A percentile compares a stretch with the other conserved stretches of the same genome.
Evolutionary conservation across 2,888 invertebrate species (phyloP).

Genomic region (Listrodromus nycthemerus): DNA sequence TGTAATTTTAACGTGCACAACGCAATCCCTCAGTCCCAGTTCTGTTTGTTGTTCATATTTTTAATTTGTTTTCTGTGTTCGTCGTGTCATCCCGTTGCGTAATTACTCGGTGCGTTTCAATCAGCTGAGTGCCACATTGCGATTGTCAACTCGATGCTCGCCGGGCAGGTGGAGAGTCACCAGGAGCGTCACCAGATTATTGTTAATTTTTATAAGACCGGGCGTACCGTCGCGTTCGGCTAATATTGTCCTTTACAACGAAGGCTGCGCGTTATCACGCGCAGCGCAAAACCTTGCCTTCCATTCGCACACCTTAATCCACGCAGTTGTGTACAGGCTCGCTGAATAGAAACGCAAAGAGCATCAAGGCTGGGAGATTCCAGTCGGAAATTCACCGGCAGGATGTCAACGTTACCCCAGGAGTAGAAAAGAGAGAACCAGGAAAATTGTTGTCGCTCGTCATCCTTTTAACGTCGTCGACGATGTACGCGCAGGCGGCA

Average conservation of each 20-base stretch:
- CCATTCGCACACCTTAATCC: background rate
- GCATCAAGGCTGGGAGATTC: constrained; percentile 15
- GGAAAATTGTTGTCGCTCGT: constrained; percentile 62
- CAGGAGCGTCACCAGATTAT: constrained; percentile 9
- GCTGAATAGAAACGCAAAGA: constrained; percentile 40
- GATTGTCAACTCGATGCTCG: constrained; percentile 1
- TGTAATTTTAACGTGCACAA: no score
- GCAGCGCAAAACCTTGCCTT: constrained; percentile 18
- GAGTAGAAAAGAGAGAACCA: background rate
- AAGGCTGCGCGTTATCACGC: constrained; percentile 12
- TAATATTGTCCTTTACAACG: constrained; percentile 9
- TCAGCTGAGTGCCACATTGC: background rate
- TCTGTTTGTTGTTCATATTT: no score
- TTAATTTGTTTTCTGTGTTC: no score
- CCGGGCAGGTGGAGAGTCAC: background rate
- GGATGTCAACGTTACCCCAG: constrained; percentile 17
- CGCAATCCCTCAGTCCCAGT: no score
- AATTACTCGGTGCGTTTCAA: background rate
- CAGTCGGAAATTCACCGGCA: constrained; percentile 38
- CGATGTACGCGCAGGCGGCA: constrained; percentile 2
- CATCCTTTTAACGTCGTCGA: constrained; percentile 52
- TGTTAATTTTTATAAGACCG: constrained; percentile 9
- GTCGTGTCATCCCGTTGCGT: no score
- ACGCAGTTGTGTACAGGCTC: background rate
- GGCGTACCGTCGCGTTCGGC: constrained; percentile 23